A percentile compares a stretch with the other conserved stretches of the same genome.
phyloP scores from a whole-genome alignment of 64 coral and sea anemone genomes.

The Cladopsammia gracilis region DNA sequence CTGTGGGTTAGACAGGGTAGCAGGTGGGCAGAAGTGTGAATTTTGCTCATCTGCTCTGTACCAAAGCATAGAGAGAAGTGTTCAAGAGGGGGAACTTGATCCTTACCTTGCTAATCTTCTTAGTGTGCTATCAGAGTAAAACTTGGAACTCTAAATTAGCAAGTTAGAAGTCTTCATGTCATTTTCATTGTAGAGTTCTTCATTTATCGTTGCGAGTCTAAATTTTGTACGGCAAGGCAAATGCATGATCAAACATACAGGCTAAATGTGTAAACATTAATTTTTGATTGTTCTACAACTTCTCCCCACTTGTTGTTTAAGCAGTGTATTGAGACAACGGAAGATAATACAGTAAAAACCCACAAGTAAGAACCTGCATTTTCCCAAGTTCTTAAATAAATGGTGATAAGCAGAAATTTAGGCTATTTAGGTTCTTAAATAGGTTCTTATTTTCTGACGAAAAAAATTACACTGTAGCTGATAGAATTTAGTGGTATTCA shows the following conservation, averaged over 20 bases:
- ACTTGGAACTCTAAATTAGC: conserved; percentile 13
- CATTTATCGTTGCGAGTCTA: not conserved
- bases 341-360: not conserved
- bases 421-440: too few species aligned
- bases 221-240: conserved; percentile 20
- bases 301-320: conserved; percentile 14
- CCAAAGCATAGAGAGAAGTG: conserved; percentile 43
- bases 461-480: too few species aligned
- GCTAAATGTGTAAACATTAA: conserved; percentile 10
- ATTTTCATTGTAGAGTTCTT: conserved; percentile 14
- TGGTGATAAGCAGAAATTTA: too few species aligned
- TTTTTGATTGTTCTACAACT: conserved; percentile 18
- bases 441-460: too few species aligned
- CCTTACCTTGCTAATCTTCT: conserved; percentile 64
- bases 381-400: too few species aligned
- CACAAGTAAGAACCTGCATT: too few species aligned
- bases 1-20: conserved; percentile 64
- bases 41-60: conserved; percentile 58
- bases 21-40: conserved; percentile 27
- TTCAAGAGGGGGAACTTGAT: conserved; percentile 45
- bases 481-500: too few species aligned
- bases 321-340: not conserved
- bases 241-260: conserved; percentile 18
- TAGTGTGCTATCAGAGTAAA: conserved; percentile 53
- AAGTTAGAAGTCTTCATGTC: conserved; percentile 12